Evolutionary conservation across 2,888 invertebrate species (phyloP), one percentile per base, ranked within the genome.

Genomic region (Anoplius nigerrimus): DNA sequence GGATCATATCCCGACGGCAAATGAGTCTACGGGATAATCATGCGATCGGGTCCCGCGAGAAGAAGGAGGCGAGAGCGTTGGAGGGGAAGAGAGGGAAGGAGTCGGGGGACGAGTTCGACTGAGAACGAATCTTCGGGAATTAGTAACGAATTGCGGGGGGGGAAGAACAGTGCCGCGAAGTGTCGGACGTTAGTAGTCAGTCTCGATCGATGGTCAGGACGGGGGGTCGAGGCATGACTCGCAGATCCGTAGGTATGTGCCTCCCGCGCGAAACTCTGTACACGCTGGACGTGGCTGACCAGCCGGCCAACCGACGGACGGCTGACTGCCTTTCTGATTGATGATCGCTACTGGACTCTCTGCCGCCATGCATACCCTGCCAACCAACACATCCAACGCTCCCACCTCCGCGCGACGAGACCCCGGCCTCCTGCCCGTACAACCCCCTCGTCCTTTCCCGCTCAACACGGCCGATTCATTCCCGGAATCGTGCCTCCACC

Each of bases 261-360:
- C 80, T 80, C 73, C 84, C 86, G 84, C 87, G 86, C 87, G 87
- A 80, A 74, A 81, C 79, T 79, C 74, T 77, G 78, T 78, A 78
- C 83, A 78, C 79, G 78, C 75, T 84, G 82, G 81, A 84, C 81
- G 79, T 79, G 76, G 82, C 81, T 80, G 82, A 81, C 85, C 85
- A 82, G 82, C 84, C 86, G 86, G 73, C 75, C 77, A 74, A 79
- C 74, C 76, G 88, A 88, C 87, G 78, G 82, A 80, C 80, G 80
- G 76, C 83, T 80, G 82, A 78, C 82, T 79, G 79, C 79, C 80
- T 78, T 79, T 76, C 79, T 79, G 79, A 79, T 79, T 79, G 79
- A 79, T 79, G 88, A 88, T 87, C 87, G 83, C 88, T 83, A 85
- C 86, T 79, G 87, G 86, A 86, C 86, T 85, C 84, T 82, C 80